These are phyloP conservation scores for Biston stratarius DNA, from an alignment of 2,888 invertebrate species.

Conservation along the genomic window DNA sequence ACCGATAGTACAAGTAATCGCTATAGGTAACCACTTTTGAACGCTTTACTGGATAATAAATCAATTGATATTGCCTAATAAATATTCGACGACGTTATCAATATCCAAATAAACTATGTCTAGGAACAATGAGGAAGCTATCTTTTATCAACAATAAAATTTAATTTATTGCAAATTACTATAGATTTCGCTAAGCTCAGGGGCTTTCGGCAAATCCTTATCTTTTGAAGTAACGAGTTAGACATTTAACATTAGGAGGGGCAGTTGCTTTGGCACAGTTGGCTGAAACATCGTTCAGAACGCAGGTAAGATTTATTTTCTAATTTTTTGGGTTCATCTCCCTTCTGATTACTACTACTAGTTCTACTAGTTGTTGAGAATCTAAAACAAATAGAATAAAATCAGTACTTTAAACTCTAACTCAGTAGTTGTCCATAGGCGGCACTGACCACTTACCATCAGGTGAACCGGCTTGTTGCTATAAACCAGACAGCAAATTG, in stretches of 20 bases:
- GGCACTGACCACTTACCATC: too few relatives aligned
- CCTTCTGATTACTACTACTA: not conserved
- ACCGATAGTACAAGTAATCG: too few relatives aligned
- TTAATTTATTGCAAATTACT: conserved; percentile 31
- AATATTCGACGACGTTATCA: conserved; percentile 17
- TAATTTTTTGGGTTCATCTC: not conserved
- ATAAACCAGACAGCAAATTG: too few relatives aligned
- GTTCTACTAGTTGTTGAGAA: not conserved
- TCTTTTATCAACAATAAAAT: conserved; percentile 41
- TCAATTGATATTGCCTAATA: conserved; percentile 10
- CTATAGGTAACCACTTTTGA: not conserved
- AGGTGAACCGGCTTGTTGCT: too few relatives aligned
- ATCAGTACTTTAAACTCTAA: too few relatives aligned
- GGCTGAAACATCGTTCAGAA: conserved; percentile 49
- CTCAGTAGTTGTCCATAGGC: too few relatives aligned
- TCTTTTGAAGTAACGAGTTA: conserved; percentile 29
- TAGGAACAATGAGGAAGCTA: conserved; percentile 40
- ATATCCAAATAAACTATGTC: conserved; percentile 27
- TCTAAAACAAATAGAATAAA: not conserved
- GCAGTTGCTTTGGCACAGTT: conserved; percentile 47
- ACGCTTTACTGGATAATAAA: not conserved
- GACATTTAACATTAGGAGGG: conserved; percentile 43
- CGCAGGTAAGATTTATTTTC: conserved; percentile 52
- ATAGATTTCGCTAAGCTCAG: conserved; percentile 40
- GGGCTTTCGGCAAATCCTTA: conserved; percentile 36